Evolutionary conservation across 2,888 invertebrate species (phyloP), one percentile per base, ranked within the genome.

Genomic region (Eupithecia dodoneata): DNA sequence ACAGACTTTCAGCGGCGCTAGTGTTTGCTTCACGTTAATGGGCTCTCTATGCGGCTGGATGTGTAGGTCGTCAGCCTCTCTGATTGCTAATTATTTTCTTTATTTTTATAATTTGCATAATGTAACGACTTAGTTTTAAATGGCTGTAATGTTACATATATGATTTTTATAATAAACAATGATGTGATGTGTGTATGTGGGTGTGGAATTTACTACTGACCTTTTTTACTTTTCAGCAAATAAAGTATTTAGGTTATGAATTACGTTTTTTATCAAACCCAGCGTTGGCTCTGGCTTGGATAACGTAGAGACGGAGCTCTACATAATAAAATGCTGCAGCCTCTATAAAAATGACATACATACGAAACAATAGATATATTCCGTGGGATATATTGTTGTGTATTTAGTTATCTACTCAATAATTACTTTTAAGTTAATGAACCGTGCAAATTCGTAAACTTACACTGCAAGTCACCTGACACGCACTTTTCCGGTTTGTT

Each of bases 21-120:
- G 15, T 66, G 66, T 66, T 66, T 66, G 66, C 42, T 66, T 66
- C 42, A 42, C 41, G 66, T 66, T 66, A 66, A 66, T 66, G 42
- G 66, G 66, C 15, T 66, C 66, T 66, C 66, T 18, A 66, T 66
- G 15, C 13, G 66, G 66, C 42, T 66, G 13, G 15, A 15, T 42
- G 15, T 15, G 18, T 18, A 3, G 13, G 65, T 65, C 42, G 15
- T 15, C 42, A 7, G 15, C 42, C 66, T 41, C 30, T 63, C 18
- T 18, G 30, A 10, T 30, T 63, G 30, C 30, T 30, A 30, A 30
- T 30, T 30, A 30, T 0, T 30, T 30, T 30, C 30, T 30, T 30
- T 30, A 30, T 30, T 30, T 30, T 30, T 30, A 30, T 30, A 30
- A 30, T 30, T 30, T 30, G 30, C 30, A 30, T 30, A 30, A 30